These are phyloP conservation scores for Clistopyga incitator DNA, from an alignment of 2,888 invertebrate species.

Conservation along the genomic window DNA sequence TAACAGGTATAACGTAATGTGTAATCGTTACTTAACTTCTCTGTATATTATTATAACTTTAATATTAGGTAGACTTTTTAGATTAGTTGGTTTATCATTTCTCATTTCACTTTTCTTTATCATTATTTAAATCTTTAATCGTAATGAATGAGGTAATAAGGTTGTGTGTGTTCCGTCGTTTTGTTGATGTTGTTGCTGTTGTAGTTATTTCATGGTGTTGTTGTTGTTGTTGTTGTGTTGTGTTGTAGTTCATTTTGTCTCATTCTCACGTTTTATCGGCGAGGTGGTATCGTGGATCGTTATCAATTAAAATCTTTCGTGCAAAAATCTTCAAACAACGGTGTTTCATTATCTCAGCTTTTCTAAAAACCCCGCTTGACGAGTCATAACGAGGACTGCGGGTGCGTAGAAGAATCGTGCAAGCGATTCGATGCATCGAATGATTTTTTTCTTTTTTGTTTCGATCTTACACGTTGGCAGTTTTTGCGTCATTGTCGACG, in stretches of 20 bases:
- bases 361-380: neutral
- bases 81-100: constrained; percentile 77
- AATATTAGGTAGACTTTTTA: constrained; percentile 83
- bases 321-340: constrained; percentile 14
- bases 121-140: constrained; percentile 81
- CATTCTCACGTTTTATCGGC: constrained; percentile 65
- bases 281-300: constrained; percentile 68
- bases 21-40: constrained; percentile 81
- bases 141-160: constrained; percentile 84
- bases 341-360: neutral
- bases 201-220: constrained; percentile 65
- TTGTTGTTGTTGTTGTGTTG: constrained; percentile 67
- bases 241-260: constrained; percentile 70
- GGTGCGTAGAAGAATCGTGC: constrained; percentile 24
- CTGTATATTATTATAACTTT: constrained; percentile 83
- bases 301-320: constrained; percentile 35
- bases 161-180: constrained; percentile 81
- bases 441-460: neutral
- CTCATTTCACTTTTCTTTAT: constrained; percentile 74
- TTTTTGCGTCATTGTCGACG: neutral
- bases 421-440: constrained; percentile 21
- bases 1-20: constrained; percentile 80
- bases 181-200: constrained; percentile 53
- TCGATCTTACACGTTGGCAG: constrained; percentile 7
- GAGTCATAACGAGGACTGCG: constrained; percentile 9